Evolutionary conservation across 2,888 invertebrate genomes (phyloP), one percentile per base, ranked within the genome.

Genomic region (Rhyacophila evoluta): DNA sequence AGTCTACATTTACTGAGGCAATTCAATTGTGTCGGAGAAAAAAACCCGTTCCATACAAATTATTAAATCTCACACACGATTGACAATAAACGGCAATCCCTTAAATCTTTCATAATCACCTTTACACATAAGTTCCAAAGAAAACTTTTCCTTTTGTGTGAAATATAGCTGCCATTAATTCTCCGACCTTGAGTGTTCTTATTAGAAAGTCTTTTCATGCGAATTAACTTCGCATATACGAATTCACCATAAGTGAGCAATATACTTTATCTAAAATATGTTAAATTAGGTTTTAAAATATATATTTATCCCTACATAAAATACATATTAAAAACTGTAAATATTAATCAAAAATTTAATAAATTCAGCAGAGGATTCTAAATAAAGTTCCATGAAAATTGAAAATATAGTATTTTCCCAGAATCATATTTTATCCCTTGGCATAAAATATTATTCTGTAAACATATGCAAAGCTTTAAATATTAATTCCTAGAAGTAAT

Each of bases 91-190:
- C 29, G 69, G 68, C 55, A 33, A 77, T 72, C 55, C 72, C 77
- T 71, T 77, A 80, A 80, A 80, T 80, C 77, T 77, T 77, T 74
- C 38, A 70, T 80, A 80, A 77, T 80, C 80, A 77, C 72, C 72
- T 80, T 80, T 74, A 75, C 75, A 74, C 72, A 73, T 39, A 73
- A 69, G 25, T 33, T 76, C 33, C 12, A 27, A 70, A 41, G 68
- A 77, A 77, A 80, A 77, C 72, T 80, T 77, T 74, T 74, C 33
- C 77, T 72, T 76, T 76, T 55, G 78, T 67, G 55, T 67, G 74
- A 78, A 74, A 71, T 78, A 78, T 78, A 36, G 55, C 70, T 11
- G 37, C 74, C 71, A 72, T 74, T 78, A 75, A 75, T 77, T 72
- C 75, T 41, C 33, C 36, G 75, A 71, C 75, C 78, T 71, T 78